Conservation (phyloP, 2,888 invertebrate genomes). For the Gnatocerus cornutus region DNA sequence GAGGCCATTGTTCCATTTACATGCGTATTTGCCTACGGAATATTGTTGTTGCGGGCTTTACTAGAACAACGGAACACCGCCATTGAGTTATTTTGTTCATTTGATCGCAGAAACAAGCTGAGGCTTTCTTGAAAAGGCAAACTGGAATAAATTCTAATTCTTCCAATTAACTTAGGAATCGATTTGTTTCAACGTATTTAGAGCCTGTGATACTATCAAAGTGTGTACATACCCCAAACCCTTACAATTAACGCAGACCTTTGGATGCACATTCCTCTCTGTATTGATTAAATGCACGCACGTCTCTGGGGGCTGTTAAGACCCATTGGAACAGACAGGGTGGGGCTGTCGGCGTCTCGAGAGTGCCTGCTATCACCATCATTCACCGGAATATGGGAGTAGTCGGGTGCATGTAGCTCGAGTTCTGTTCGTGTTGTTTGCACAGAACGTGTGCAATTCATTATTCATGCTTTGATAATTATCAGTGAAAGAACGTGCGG, state of each 20-base stretch:
- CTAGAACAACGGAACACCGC: no score
- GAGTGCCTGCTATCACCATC: slow-evolving; percentile 48
- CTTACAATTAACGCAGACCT: slow-evolving; percentile 25
- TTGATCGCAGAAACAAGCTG: no score
- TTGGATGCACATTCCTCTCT: slow-evolving; percentile 39
- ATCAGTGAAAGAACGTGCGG: slow-evolving; percentile 59
- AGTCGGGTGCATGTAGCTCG: slow-evolving; percentile 45
- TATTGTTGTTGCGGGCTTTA: no score
- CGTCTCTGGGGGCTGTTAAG: slow-evolving; percentile 46
- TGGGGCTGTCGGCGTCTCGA: slow-evolving; percentile 46
- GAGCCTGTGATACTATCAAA: no score
- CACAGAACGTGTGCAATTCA: slow-evolving; percentile 60
- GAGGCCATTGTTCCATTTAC: slow-evolving; percentile 49
- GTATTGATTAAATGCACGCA: slow-evolving; percentile 51
- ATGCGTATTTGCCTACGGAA: slow-evolving; percentile 45
- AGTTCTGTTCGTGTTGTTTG: slow-evolving; percentile 57
- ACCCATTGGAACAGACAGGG: slow-evolving; percentile 48
- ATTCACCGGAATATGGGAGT: slow-evolving; percentile 49
- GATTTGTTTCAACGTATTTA: no score
- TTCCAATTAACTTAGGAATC: no score
- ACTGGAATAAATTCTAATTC: no score
- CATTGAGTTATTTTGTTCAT: no score
- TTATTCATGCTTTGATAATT: slow-evolving; percentile 63
- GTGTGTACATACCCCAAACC: background rate
- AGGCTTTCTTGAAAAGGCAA: no score